Percentiles rank a stretch among this genome's conserved stretches.
Conservation (phyloP, 2,888 invertebrate species). For the Plebejus anna region DNA sequence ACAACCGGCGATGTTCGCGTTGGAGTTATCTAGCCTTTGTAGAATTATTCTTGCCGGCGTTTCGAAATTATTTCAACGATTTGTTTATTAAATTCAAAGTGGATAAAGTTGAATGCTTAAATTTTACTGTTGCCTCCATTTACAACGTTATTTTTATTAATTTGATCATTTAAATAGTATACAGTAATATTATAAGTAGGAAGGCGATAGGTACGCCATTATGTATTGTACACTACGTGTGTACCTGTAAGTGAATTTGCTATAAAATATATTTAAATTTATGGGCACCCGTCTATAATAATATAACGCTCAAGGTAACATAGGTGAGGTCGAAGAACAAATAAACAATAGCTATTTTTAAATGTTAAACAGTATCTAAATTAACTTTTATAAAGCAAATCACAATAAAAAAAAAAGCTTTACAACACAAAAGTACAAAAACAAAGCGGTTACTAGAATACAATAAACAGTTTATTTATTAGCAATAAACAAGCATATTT, state of each 20-base stretch:
- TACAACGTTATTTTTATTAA: too few relatives aligned
- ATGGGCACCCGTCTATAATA: too few relatives aligned
- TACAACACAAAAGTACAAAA: not conserved
- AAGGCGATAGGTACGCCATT: too few relatives aligned
- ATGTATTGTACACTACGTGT: too few relatives aligned
- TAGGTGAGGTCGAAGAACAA: not conserved
- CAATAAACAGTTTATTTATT: slow-evolving; percentile 23
- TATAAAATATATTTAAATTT: too few relatives aligned
- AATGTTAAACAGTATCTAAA: slow-evolving; percentile 9
- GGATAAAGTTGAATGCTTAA: too few relatives aligned
- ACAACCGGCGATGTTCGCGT: not conserved
- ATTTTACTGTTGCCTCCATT: too few relatives aligned
- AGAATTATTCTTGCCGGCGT: not conserved
- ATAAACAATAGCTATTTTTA: not conserved
- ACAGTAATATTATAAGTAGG: too few relatives aligned
- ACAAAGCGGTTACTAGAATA: not conserved
- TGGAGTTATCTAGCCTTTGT: slow-evolving; percentile 10
- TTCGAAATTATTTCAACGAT: not conserved
- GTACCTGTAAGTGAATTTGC: too few relatives aligned
- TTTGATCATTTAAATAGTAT: too few relatives aligned
- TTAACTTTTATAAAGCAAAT: not conserved
- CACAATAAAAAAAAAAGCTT: slow-evolving; percentile 11
- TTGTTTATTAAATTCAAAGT: not conserved
- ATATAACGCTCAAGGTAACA: not conserved
- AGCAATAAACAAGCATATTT: slow-evolving; percentile 22